Base-by-base conservation (phyloP, 30 jellyfish, hydroid and myxozoan genomes). In the Haliclystus octoradiatus region DNA sequence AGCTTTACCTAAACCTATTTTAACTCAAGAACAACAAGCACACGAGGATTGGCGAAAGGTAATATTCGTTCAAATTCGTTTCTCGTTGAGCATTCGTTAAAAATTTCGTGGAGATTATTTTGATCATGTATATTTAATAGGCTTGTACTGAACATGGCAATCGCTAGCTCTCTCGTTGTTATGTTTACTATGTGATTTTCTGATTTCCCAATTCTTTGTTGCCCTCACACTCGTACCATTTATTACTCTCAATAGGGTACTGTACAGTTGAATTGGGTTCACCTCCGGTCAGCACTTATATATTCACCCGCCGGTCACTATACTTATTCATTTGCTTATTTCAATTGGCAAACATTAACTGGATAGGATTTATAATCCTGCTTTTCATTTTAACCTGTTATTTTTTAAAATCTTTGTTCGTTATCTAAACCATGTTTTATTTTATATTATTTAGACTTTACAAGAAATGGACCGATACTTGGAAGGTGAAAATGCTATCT, bases 1-100 rank as follows among this genome's bases (percentile, higher is more conserved):
- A 40, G 57, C 14, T 40, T 40, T 9, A 5, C 57, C 57, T 9
- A 40, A 19, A 9, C 14, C 9, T 19, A 40, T 19, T 5, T 9
- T 40, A 9, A 19, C 19, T 19, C 9, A 19, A 9, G 57, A 40
- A 19, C 14, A 40, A 40, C 57, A 40, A 19, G 14, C 9, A 19
- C 57, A 5, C 57, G 98, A 89, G 82, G 98, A 89, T 66, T 89
- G 98, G 98, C 95, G 94, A 76, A 84, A 81, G 93, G 98, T 89
- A 81, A 81, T 73, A 9, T 40, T 40, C 57, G 57, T 40, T 40
- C 19, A 19, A 5, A 40, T 5, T 40, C 57, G 57, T 9, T 80
- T 80, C 69, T 80, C 75, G 77, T 78, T 85, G 66, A 68, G 73
- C 85, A 73, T 76, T 85, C 76, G 88, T 77, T 66, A 5, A 9